Conservation (phyloP, 2,113 vertebrate genomes). For the Seriola rivoliana region DNA sequence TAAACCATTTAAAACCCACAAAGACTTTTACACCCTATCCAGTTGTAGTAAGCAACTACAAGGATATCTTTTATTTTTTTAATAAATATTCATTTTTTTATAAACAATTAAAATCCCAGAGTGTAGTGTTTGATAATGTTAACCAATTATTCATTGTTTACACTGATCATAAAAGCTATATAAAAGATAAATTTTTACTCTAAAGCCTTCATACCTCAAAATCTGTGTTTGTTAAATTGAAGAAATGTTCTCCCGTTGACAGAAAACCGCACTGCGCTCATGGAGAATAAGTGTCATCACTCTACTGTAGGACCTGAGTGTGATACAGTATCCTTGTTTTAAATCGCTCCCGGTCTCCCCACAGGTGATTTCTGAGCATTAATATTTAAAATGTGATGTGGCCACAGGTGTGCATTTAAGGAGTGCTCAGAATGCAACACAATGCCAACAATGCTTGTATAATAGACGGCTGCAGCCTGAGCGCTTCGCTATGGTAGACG, state of each 20-base stretch:
- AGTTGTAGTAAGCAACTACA: no score
- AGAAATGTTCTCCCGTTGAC: neutral
- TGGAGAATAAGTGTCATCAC: no score
- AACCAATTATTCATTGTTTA: neutral
- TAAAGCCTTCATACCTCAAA: neutral
- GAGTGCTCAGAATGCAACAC: slow-evolving; percentile 2
- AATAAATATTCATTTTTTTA: no score
- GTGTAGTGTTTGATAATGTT: neutral
- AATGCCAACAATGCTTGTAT: slow-evolving; percentile 24
- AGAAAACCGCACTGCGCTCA: neutral
- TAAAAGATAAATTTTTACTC: neutral
- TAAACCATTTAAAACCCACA: no score
- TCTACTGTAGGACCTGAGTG: neutral
- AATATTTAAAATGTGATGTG: slow-evolving; percentile 29
- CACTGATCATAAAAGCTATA: neutral
- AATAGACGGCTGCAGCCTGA: slow-evolving; percentile 55
- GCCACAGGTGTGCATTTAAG: slow-evolving; percentile 21
- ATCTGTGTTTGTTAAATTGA: neutral
- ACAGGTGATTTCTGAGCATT: slow-evolving; percentile 7
- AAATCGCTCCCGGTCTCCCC: neutral
- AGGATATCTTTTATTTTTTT: neutral
- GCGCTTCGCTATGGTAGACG: slow-evolving; percentile 38
- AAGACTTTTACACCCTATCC: no score
- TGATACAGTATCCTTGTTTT: neutral
- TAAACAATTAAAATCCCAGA: no score